Evolutionary conservation across 2,797 vertebrate species (phyloP).

Genomic region (Eupleurogrammus muticus): DNA sequence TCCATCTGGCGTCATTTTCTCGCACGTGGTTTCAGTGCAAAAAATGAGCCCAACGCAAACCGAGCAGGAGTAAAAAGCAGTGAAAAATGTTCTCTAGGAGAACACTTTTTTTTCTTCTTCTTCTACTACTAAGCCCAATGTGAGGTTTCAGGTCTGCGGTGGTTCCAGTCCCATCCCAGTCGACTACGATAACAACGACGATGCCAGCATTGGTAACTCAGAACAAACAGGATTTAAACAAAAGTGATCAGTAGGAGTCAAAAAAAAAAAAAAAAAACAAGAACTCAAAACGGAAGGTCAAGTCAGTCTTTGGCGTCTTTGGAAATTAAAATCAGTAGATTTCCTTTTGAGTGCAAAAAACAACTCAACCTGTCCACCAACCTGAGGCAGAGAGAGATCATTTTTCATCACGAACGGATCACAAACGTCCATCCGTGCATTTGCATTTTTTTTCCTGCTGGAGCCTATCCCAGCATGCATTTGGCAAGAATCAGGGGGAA

Average conservation of each 20-base stretch:
- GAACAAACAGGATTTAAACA: constrained; percentile 58
- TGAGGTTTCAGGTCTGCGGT: constrained; percentile 74
- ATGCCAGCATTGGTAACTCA: constrained; percentile 50
- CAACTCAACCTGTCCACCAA: constrained; percentile 68
- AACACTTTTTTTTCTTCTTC: neutral
- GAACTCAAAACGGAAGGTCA: constrained; percentile 41
- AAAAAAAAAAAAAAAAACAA: constrained; percentile 32
- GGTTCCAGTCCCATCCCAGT: constrained; percentile 84
- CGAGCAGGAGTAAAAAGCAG: constrained; percentile 17
- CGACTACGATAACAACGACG: constrained; percentile 51
- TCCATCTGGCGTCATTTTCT: constrained; percentile 16
- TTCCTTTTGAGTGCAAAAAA: constrained; percentile 81
- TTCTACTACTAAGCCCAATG: constrained; percentile 61
- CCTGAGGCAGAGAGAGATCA: constrained; percentile 80
- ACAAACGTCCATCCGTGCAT: constrained; percentile 47
- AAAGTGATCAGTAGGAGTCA: constrained; percentile 80
- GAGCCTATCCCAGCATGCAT: constrained; percentile 39
- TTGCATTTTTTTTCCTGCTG: constrained; percentile 26
- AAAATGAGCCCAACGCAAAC: constrained; percentile 8
- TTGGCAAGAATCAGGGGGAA: constrained; percentile 31
- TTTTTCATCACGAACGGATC: constrained; percentile 46
- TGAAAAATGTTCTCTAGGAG: constrained; percentile 19
- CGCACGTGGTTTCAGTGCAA: neutral
- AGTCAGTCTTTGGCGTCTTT: constrained; percentile 67
- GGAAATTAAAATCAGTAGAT: constrained; percentile 81